Evolutionary conservation across 1,140 invertebrate genomes (phyloP).

Genomic region (Hormaphis cornu): DNA sequence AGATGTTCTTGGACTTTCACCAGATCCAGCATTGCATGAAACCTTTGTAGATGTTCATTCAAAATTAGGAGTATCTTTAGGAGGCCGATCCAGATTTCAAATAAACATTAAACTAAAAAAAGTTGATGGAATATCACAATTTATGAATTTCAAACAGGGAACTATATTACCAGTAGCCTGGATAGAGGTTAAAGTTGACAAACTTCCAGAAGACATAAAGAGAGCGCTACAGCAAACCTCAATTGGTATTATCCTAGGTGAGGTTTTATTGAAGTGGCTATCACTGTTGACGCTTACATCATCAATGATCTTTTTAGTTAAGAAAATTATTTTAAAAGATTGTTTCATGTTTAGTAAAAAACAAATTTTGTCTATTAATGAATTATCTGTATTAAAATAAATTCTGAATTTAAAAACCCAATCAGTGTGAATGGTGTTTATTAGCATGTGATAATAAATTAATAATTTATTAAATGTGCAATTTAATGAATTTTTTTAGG

Average conservation of each 20-base stretch:
- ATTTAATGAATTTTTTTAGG: too few relatives aligned
- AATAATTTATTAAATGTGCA: too few relatives aligned
- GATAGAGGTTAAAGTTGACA: constrained; percentile 24
- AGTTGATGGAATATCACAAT: constrained; percentile 2
- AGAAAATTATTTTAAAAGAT: constrained; percentile 27
- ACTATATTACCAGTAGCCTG: constrained; percentile 14
- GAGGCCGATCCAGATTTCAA: constrained; percentile 8
- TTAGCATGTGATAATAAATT: too few relatives aligned
- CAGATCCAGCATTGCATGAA: constrained; percentile 57
- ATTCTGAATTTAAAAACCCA: too few relatives aligned
- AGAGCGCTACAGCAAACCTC: constrained; percentile 11
- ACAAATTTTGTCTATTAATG: constrained; percentile 17
- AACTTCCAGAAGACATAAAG: constrained; percentile 17
- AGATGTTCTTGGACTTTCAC: constrained; percentile 59
- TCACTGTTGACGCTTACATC: constrained; percentile 14
- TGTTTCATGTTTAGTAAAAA: constrained; percentile 20
- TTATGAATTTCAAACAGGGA: constrained; percentile 11
- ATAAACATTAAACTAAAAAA: constrained; percentile 9
- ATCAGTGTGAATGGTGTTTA: too few relatives aligned
- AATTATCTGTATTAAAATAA: background rate
- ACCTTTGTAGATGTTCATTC: constrained; percentile 42
- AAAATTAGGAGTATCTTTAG: constrained; percentile 4
- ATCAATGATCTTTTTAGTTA: constrained; percentile 18
- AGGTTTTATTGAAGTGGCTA: constrained; percentile 13
- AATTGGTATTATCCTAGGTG: background rate